Evolutionary conservation across 2,888 invertebrate species (phyloP), one percentile per base, ranked within the genome.

Genomic region (Amiota minor): DNA sequence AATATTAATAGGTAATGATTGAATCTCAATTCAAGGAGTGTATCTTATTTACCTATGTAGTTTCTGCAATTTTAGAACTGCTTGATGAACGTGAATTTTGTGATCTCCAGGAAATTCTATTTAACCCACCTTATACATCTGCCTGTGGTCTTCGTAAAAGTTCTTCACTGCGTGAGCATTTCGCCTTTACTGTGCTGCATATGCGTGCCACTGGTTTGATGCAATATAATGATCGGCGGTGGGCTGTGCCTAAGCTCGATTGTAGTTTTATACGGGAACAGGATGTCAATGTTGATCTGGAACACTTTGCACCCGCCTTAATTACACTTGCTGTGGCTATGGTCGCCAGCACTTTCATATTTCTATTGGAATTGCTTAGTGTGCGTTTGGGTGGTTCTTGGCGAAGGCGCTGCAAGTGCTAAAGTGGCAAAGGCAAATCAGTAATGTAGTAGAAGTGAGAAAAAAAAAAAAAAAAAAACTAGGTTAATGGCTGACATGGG

Each of bases 281-380:
- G 46, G 80, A 86, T 47, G 87, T 85, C n/a, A 81, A 85, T 62
- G 88, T 89, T 35, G 88, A 89, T 74, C 77, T 89, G 16, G 81
- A 83, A 47, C 87, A 89, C 76, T 89, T 89, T 79, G 79, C 84
- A 14, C 88, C 88, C 11, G 89, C 87, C 0, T 75, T 89, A 9
- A 80, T 81, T 9, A 79, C 86, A 18, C 75, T 89, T 47, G 73
- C 76, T 4, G 70, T 85, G 2, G 85, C 86, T 62, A 85, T 87
- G 78, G 1, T 87, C 70, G 75, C 70, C 23, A 84, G 88, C 72
- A 45, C 64, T 0, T 6, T 72, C 14, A 81, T 81, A 4, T 79
- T 88, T 46, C 45, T 83, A 11, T 45, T 82, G 45, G 87, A 87
- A 75, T 56, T 85, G 10, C 16, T 79, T 11, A 53, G 11, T 75